Conservation (phyloP, 2,113 vertebrate species). For the Platanista minor region DNA sequence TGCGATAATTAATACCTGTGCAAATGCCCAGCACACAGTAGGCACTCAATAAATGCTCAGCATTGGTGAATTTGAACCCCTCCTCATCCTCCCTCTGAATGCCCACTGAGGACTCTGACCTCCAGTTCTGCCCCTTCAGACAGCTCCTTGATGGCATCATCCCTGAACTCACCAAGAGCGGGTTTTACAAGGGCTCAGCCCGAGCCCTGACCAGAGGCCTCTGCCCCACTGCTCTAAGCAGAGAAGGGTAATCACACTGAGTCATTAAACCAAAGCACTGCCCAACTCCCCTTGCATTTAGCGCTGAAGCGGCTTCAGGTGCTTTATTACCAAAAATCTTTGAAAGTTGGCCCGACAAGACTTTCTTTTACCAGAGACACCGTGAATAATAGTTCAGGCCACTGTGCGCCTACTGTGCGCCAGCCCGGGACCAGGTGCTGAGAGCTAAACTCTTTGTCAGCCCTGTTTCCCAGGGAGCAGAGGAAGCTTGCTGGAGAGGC, state of each 20-base stretch:
- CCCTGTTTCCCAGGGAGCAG: not conserved
- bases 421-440: not conserved
- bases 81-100: not conserved
- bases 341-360: not conserved
- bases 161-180: not conserved
- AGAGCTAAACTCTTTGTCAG: not conserved
- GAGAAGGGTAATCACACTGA: not conserved
- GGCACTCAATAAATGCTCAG: not conserved
- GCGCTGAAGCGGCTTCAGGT: not conserved
- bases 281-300: not conserved
- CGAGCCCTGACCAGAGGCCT: fast-evolving
- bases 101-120: not conserved
- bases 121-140: not conserved
- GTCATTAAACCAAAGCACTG: not conserved
- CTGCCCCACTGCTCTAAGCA: not conserved
- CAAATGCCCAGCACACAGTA: not conserved
- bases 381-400: not conserved
- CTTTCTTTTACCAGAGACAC: not conserved
- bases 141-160: not conserved
- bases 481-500: not conserved
- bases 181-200: not conserved
- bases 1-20: not conserved
- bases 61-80: not conserved
- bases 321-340: not conserved
- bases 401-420: too few species aligned